phyloP scores from a whole-genome alignment of 2,888 invertebrate genomes.

The Acrocera orbiculus region DNA sequence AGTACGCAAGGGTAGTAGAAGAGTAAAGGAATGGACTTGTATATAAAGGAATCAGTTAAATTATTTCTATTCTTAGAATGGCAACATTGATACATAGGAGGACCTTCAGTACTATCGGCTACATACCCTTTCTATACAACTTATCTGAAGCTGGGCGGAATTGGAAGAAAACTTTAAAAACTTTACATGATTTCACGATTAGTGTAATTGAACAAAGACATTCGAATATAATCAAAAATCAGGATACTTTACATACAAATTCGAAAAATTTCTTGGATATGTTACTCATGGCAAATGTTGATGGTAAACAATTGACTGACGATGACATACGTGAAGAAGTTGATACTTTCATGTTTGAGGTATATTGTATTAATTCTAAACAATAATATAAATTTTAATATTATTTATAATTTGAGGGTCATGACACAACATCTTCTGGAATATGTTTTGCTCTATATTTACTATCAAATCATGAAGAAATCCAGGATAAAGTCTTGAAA shows the following conservation, averaged over 20 bases:
- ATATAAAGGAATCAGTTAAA: not conserved
- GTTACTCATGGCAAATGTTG: slow-evolving; percentile 38
- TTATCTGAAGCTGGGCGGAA: slow-evolving; percentile 15
- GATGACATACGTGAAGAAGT: slow-evolving; percentile 47
- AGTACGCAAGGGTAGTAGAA: slow-evolving; percentile 52
- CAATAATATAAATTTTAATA: no score
- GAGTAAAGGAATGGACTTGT: no score
- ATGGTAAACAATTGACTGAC: slow-evolving; percentile 37
- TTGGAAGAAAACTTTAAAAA: slow-evolving; percentile 16
- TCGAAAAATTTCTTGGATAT: slow-evolving; percentile 34
- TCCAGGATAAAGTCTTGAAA: slow-evolving; percentile 19
- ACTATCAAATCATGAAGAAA: slow-evolving; percentile 19
- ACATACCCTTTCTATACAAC: slow-evolving; percentile 17
- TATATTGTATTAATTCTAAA: no score
- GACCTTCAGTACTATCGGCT: no score
- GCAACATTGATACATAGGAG: slow-evolving; percentile 17
- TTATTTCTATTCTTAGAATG: slow-evolving; percentile 11
- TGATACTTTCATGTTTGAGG: slow-evolving; percentile 56
- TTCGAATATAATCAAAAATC: not conserved
- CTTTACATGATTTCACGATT: slow-evolving; percentile 24
- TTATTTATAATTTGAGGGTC: no score
- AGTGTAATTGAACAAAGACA: slow-evolving; percentile 21
- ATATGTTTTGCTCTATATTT: slow-evolving; percentile 19
- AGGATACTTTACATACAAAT: not conserved
- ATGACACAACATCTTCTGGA: slow-evolving; percentile 25